Base-by-base conservation (phyloP, 2,888 invertebrate genomes). In the Microctonus aethiopoides region DNA sequence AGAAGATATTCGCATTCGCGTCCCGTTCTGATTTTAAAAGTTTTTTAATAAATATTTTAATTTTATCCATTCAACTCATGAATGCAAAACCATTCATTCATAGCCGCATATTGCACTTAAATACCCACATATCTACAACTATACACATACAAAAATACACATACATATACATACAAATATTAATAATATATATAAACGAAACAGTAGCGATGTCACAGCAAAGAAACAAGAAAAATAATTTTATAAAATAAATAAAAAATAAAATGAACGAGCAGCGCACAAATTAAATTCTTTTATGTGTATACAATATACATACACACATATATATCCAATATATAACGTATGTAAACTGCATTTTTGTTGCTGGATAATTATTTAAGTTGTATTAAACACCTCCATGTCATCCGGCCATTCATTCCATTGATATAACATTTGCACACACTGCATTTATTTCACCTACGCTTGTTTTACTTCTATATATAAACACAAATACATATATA, bases 331-430 rank as follows among this genome's bases (percentile, higher is more conserved):
- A 29, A 20, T 60, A 34, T 20, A 46, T 29, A 62, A 46, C 29
- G 62, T 46, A 16, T 62, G 62, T 46, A 54, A 54, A n/a, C 54
- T 54, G 26, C 54, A 39, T 61, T 24, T 13, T 29, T n/a, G 39
- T 51, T 29, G 68, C 63, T 57, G 57, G 63, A 20, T 26, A 54
- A 68, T 57, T 39, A 61, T 66, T 36, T 46, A 20, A 57, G 57
- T 64, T 34, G 72, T 72, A 69, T 74, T 74, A 72, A 73, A 72
- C 73, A 71, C 73, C 70, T 72, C 71, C 70, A 59, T 73, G 73
- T 75, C 73, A 73, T 70, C 70, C 70, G 70, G 70, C 66, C 66
- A 70, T 70, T 70, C 70, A 70, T 56, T 46, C 36, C 36, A 57
- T 51, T 60, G 56, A 52, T 60, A 11, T 29, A n/a, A n/a, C 64